A percentile compares a stretch with the other conserved stretches of the same genome.
These are phyloP conservation scores for Chalcosyrphus nemorum DNA, from an alignment of 2,888 invertebrate genomes.

Conservation along the genomic window DNA sequence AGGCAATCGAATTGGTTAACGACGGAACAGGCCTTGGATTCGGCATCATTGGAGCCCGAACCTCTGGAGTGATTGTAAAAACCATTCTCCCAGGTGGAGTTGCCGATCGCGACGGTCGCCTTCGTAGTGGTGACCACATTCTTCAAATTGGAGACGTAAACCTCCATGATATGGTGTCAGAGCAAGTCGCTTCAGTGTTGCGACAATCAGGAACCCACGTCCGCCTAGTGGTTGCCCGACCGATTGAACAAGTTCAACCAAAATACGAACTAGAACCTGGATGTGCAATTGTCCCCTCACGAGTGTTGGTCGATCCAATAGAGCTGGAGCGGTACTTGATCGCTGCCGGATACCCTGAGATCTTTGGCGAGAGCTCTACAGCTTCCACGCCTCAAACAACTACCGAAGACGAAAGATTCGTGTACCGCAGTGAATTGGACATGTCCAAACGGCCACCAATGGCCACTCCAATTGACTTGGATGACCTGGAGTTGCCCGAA, in stretches of 20 bases:
- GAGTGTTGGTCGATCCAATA: slow-evolving; percentile 92
- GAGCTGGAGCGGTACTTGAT: slow-evolving; percentile 93
- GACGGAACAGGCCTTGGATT: slow-evolving; percentile 99
- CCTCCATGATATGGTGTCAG: slow-evolving; percentile 98
- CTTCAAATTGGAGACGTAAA: slow-evolving; percentile 95
- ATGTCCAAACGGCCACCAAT: slow-evolving; percentile 76
- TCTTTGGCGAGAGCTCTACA: slow-evolving; percentile 85
- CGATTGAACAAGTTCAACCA: slow-evolving; percentile 89
- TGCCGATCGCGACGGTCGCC: slow-evolving; percentile 97
- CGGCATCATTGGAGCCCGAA: slow-evolving; percentile 98
- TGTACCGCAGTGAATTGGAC: slow-evolving; percentile 79
- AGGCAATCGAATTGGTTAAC: slow-evolving; percentile 98
- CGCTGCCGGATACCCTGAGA: slow-evolving; percentile 91
- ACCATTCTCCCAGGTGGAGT: slow-evolving; percentile 99
- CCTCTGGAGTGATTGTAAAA: slow-evolving; percentile 99
- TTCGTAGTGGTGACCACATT: slow-evolving; percentile 99
- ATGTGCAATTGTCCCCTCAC: slow-evolving; percentile 86
- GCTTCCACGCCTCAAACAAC: slow-evolving; percentile 81
- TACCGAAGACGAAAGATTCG: slow-evolving; percentile 81
- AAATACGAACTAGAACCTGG: slow-evolving; percentile 84
- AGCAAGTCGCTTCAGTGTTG: slow-evolving; percentile 97
- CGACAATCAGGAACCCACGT: slow-evolving; percentile 98
- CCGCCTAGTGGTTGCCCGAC: slow-evolving; percentile 95
- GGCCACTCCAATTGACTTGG: slow-evolving; percentile 80
- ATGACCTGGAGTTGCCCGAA: slow-evolving; percentile 91